These are phyloP conservation scores for Mobula hypostoma DNA, from an alignment of 2,113 vertebrate species.

Conservation along the genomic window DNA sequence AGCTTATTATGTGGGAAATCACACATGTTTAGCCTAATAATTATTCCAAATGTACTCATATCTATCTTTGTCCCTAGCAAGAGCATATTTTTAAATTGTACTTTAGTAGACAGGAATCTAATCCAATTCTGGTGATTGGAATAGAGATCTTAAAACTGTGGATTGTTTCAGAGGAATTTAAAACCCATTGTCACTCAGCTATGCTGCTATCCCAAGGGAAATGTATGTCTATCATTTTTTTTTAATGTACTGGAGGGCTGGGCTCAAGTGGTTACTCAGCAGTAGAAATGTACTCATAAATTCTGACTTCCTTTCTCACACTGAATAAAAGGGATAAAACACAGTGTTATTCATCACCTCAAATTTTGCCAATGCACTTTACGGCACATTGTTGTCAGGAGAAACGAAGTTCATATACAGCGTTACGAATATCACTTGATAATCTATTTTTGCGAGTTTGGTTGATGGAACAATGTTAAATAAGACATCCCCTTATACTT, in stretches of 20 bases:
- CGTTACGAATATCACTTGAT: background rate
- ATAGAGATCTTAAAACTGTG: background rate
- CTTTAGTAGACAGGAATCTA: background rate
- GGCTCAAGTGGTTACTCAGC: background rate
- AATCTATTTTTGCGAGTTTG: background rate
- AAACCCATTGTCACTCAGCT: no score
- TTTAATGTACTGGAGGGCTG: background rate
- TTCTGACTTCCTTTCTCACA: background rate
- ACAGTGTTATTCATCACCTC: background rate
- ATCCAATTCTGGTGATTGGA: background rate
- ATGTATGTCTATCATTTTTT: background rate
- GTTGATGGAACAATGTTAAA: background rate
- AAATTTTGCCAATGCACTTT: background rate
- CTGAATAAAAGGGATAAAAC: background rate
- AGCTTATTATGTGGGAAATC: background rate
- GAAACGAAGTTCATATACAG: background rate
- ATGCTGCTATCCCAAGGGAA: no score
- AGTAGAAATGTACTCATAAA: background rate
- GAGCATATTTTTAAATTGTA: background rate
- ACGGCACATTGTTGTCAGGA: no score
- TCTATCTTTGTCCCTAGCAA: background rate
- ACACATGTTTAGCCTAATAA: background rate
- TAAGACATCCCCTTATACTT: background rate
- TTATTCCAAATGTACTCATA: background rate
- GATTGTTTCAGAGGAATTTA: background rate